These are phyloP conservation scores for Pocillopora meandrina DNA, from an alignment of 92 coral and sea anemone species.

Conservation along the genomic window DNA sequence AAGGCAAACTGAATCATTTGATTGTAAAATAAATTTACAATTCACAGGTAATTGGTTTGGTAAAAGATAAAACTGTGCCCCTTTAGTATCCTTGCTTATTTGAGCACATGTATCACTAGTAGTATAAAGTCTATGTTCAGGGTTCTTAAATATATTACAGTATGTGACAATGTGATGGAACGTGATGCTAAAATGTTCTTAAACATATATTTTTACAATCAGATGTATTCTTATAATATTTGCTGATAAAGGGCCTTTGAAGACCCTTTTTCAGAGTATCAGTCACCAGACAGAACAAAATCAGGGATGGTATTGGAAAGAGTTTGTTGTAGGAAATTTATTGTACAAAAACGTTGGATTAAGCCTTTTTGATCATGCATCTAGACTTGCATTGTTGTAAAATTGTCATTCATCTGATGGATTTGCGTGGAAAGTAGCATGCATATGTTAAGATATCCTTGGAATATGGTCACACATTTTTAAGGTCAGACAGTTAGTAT, in stretches of 20 bases:
- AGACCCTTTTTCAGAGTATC: not conserved
- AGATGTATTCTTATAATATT: not conserved
- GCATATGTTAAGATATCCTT: not conserved
- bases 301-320: not conserved
- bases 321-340: not conserved
- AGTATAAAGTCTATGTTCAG: not conserved
- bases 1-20: not conserved
- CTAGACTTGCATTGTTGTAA: not conserved
- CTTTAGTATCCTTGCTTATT: not conserved
- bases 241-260: not conserved
- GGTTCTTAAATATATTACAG: not conserved
- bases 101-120: not conserved
- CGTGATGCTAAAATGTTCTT: not conserved
- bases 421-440: not conserved
- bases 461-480: not conserved
- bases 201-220: not conserved
- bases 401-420: not conserved
- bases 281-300: not conserved
- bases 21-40: not conserved
- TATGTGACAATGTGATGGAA: not conserved
- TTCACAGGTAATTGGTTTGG: not conserved
- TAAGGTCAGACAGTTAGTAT: too few species aligned
- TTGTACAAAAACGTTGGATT: not conserved
- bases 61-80: not conserved
- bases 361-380: not conserved